Evolutionary conservation across 2,888 invertebrate species (phyloP).

Genomic region (Ormyrus rosae): DNA sequence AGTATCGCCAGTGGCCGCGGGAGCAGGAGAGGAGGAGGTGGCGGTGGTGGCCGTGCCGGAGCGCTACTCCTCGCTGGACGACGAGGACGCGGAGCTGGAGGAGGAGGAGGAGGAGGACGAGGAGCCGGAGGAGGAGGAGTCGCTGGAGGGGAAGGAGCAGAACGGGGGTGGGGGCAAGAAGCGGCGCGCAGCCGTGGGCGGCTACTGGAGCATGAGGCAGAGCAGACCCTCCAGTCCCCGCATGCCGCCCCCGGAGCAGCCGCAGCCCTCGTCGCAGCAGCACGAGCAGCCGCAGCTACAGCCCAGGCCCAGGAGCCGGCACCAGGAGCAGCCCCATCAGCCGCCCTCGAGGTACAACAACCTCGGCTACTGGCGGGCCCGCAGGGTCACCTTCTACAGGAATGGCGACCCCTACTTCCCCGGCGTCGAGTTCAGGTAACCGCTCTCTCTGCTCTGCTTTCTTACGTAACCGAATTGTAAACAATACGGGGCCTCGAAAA

Average conservation of each 20-base stretch:
- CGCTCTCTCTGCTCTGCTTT: not conserved
- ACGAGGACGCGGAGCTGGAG: slow-evolving; percentile 62
- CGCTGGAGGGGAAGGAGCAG: slow-evolving; percentile 55
- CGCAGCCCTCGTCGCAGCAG: slow-evolving; percentile 77
- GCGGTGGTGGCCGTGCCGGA: slow-evolving; percentile 56
- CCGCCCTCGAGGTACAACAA: slow-evolving; percentile 82
- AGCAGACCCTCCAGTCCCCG: slow-evolving; percentile 77
- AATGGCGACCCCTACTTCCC: slow-evolving; percentile 96
- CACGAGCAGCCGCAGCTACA: slow-evolving; percentile 76
- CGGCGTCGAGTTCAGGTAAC: slow-evolving; percentile 86
- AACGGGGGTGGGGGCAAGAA: slow-evolving; percentile 63
- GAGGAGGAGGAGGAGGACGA: slow-evolving; percentile 57
- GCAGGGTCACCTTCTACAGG: slow-evolving; percentile 92
- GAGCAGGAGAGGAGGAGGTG: slow-evolving; percentile 60
- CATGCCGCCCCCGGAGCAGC: slow-evolving; percentile 78
- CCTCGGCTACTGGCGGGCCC: slow-evolving; percentile 91
- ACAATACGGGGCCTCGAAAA: no score
- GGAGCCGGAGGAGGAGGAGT: slow-evolving; percentile 53
- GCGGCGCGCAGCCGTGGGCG: slow-evolving; percentile 75
- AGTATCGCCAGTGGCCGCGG: not conserved
- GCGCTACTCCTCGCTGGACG: no score
- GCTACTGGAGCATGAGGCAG: slow-evolving; percentile 76
- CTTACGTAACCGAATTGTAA: no score
- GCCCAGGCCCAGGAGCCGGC: slow-evolving; percentile 77
- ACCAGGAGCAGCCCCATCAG: slow-evolving; percentile 63